Percentiles rank a stretch among this genome's conserved stretches.
phyloP scores from a whole-genome alignment of 2,113 vertebrate species.

The Pteruthius melanotis region DNA sequence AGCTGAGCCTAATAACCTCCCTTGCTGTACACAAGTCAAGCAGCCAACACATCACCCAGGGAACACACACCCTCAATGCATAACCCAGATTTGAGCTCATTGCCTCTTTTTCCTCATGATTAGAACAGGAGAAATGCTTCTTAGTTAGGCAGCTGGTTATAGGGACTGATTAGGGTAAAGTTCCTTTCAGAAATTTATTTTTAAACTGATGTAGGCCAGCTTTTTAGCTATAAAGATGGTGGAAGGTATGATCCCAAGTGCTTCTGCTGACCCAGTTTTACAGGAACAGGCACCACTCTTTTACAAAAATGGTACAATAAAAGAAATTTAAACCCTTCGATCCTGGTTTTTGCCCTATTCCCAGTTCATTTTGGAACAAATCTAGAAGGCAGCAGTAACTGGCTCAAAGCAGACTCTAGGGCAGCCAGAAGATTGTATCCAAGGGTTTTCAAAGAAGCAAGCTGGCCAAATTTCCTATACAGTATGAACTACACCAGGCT shows the following conservation, averaged over 20 bases:
- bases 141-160: not conserved
- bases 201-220: slow-evolving; percentile 15
- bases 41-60: not conserved
- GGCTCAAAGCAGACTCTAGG: slow-evolving; percentile 34
- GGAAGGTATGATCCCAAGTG: not conserved
- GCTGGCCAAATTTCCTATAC: not conserved
- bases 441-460: not conserved
- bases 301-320: not conserved
- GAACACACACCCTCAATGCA: not conserved
- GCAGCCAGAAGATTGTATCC: slow-evolving; percentile 30
- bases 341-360: not conserved
- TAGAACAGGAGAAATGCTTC: not conserved
- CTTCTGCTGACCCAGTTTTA: slow-evolving; percentile 23
- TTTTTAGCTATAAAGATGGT: slow-evolving; percentile 21
- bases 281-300: not conserved
- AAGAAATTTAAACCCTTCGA: not conserved
- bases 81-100: slow-evolving; percentile 3
- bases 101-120: not conserved
- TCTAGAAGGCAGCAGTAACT: not conserved
- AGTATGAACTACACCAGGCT: not conserved
- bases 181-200: slow-evolving; percentile 26
- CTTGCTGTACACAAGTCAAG: not conserved
- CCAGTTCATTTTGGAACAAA: not conserved
- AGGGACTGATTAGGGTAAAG: not conserved
- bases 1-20: not conserved